phyloP scores from a whole-genome alignment of 2,888 invertebrate species.

The Cryptosula pallasiana region DNA sequence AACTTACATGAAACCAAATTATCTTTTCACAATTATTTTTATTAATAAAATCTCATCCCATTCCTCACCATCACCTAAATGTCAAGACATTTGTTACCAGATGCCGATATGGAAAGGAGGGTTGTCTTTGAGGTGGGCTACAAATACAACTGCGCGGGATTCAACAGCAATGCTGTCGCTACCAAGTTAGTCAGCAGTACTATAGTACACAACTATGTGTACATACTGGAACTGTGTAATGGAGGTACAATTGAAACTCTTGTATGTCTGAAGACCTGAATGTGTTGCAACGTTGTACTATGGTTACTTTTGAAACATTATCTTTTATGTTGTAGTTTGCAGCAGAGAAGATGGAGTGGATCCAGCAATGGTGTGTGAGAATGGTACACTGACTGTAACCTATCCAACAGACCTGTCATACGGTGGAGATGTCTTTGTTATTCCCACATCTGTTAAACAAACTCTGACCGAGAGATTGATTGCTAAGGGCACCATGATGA shows the following conservation, averaged over 20 bases:
- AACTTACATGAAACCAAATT: too few species aligned
- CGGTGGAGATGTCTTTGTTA: not conserved
- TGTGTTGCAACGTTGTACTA: too few species aligned
- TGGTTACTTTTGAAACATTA: too few species aligned
- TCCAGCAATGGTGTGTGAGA: not conserved
- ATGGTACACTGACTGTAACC: not conserved
- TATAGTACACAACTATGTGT: not conserved
- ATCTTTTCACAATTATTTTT: too few species aligned
- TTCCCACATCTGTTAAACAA: not conserved
- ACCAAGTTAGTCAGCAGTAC: not conserved
- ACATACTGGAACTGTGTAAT: not conserved
- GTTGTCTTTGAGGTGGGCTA: not conserved
- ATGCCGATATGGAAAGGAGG: slow-evolving; percentile 13
- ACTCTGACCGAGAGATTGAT: not conserved
- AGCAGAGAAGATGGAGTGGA: not conserved
- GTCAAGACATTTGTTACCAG: too few species aligned
- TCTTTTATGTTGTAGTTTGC: not conserved
- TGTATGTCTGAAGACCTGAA: too few species aligned
- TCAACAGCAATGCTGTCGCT: not conserved
- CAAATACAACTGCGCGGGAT: not conserved
- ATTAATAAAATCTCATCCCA: too few species aligned
- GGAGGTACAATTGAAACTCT: too few species aligned
- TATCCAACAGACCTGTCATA: slow-evolving; percentile 1
- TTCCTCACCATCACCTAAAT: too few species aligned
- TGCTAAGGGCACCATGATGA: slow-evolving; percentile 11